A percentile compares a stretch with the other conserved stretches of the same genome.
phyloP scores from a whole-genome alignment of 2,113 vertebrate species.

The Gymnogyps californianus region DNA sequence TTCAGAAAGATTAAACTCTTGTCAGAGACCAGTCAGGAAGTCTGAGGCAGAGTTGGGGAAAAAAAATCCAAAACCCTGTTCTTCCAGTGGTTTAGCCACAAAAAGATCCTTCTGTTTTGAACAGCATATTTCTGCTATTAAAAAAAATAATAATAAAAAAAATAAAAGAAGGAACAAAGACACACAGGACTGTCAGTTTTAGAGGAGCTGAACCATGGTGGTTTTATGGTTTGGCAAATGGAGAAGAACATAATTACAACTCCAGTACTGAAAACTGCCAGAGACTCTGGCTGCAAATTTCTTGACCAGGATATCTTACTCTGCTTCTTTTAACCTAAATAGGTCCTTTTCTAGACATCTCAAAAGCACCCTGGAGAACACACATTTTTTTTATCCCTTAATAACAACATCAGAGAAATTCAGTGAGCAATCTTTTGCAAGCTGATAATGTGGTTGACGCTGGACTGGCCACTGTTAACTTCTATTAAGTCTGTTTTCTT shows the following conservation, averaged over 20 bases:
- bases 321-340: neutral
- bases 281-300: neutral
- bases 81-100: neutral
- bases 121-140: neutral
- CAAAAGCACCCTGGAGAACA: neutral
- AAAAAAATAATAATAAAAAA: neutral
- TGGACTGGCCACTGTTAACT: neutral
- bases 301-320: neutral
- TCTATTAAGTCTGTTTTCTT: neutral
- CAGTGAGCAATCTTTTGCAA: neutral
- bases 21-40: neutral
- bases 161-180: neutral
- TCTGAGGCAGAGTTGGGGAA: neutral
- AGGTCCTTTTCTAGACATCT: neutral
- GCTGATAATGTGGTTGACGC: neutral
- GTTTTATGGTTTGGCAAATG: conserved; percentile 47
- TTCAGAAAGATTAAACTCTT: neutral
- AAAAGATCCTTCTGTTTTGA: conserved; percentile 23
- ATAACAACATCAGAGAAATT: neutral
- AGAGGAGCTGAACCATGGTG: neutral
- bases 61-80: neutral
- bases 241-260: neutral
- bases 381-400: neutral
- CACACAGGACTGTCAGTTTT: neutral
- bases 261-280: neutral